Conservation (phyloP, 1,140 invertebrate genomes). For the Megathymus violae region DNA sequence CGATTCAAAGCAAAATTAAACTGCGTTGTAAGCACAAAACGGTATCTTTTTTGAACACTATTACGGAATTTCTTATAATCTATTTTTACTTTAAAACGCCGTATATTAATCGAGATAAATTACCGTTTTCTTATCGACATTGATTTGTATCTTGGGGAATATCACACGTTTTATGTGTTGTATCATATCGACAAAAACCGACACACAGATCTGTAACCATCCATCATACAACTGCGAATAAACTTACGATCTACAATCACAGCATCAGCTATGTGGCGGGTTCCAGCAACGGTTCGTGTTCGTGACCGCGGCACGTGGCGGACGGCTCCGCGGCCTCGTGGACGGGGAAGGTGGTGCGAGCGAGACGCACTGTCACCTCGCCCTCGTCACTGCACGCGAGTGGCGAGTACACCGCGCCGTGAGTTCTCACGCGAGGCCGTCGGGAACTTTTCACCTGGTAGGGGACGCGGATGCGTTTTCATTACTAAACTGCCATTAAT, state of each 20-base stretch:
- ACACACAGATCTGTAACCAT: neutral
- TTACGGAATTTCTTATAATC: neutral
- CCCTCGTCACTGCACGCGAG: conserved; percentile 68
- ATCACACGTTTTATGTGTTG: too few relatives aligned
- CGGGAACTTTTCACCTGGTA: conserved; percentile 51
- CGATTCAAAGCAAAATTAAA: too few relatives aligned
- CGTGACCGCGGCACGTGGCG: conserved; percentile 46
- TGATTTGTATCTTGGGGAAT: too few relatives aligned
- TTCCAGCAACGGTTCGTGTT: conserved; percentile 67
- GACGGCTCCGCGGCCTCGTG: conserved; percentile 30
- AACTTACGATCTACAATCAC: conserved; percentile 71
- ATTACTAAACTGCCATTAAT: too few relatives aligned
- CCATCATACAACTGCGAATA: conserved; percentile 3
- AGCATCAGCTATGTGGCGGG: conserved; percentile 71
- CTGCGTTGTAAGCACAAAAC: too few relatives aligned
- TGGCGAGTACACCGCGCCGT: conserved; percentile 64
- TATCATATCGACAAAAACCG: neutral
- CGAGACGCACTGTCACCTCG: conserved; percentile 56
- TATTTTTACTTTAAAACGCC: neutral
- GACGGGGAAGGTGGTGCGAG: conserved; percentile 50
- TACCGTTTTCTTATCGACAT: too few relatives aligned
- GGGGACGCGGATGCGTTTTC: too few relatives aligned
- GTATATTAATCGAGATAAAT: too few relatives aligned
- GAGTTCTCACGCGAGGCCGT: conserved; percentile 43
- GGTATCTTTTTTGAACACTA: too few relatives aligned